A percentile compares a stretch with the other conserved stretches of the same genome.
These are phyloP conservation scores for Henricia sp. DNA, from an alignment of 53 echinoderm and acorn worm genomes.

Conservation along the genomic window DNA sequence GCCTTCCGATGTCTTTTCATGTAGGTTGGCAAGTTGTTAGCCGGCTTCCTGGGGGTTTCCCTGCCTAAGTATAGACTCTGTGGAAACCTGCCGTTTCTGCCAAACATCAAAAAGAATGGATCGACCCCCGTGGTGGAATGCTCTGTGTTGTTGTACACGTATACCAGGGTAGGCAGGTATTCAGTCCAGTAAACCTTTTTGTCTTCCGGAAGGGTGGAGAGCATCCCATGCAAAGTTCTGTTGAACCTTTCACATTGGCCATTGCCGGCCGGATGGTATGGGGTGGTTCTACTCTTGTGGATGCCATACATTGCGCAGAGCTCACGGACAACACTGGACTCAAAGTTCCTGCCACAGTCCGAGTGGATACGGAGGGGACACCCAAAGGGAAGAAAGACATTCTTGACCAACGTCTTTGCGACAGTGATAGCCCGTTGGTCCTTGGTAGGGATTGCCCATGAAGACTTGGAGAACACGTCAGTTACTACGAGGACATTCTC, in stretches of 20 bases:
- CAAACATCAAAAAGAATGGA: slow-evolving; percentile 38
- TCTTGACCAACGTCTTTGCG: slow-evolving; percentile 6
- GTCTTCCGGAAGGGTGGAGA: slow-evolving; percentile 14
- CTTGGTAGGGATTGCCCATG: slow-evolving; percentile 33
- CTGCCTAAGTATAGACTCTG: not conserved
- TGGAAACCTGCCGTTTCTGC: slow-evolving; percentile 21
- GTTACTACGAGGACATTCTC: slow-evolving; percentile 20
- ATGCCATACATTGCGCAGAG: slow-evolving; percentile 28
- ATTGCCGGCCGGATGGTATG: too few relatives aligned
- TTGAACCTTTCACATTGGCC: too few relatives aligned
- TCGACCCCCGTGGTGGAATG: slow-evolving; percentile 21
- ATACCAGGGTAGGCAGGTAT: slow-evolving; percentile 17
- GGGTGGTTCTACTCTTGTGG: slow-evolving; percentile 5
- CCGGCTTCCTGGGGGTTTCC: not conserved
- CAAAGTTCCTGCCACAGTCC: slow-evolving; percentile 17
- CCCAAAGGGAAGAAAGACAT: slow-evolving; percentile 23
- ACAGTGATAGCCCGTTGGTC: slow-evolving; percentile 22
- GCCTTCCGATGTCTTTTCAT: not conserved
- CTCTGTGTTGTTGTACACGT: slow-evolving; percentile 8
- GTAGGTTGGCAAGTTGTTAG: not conserved
- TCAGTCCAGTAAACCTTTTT: slow-evolving; percentile 9
- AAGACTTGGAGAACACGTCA: slow-evolving; percentile 23
- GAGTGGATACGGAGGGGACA: not conserved
- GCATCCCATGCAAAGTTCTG: slow-evolving; percentile 15
- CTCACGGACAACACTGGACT: slow-evolving; percentile 16